Evolutionary conservation across 2,797 vertebrate species (phyloP).

Genomic region (Chaetodon trifasciatus): DNA sequence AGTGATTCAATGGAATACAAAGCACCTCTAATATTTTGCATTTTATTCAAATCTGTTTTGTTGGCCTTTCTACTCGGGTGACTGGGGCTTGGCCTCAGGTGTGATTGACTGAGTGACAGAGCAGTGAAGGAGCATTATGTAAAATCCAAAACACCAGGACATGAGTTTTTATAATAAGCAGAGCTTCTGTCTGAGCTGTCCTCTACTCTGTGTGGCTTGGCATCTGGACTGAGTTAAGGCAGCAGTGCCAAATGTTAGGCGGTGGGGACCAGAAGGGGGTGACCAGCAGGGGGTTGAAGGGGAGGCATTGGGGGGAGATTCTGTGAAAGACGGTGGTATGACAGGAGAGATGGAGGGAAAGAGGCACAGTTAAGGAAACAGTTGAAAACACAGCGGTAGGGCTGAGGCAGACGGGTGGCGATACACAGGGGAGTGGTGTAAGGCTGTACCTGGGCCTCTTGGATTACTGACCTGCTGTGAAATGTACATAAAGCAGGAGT

Average conservation of each 20-base stretch:
- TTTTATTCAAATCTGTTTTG: slow-evolving; percentile 11
- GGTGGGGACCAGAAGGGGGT: slow-evolving; percentile 53
- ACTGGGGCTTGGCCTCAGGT: background rate
- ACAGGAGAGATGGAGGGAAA: slow-evolving; percentile 34
- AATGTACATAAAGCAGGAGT: slow-evolving; percentile 73
- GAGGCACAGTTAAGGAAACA: slow-evolving; percentile 40
- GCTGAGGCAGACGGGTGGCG: slow-evolving; percentile 20
- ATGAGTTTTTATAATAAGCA: slow-evolving; percentile 17
- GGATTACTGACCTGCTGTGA: slow-evolving; percentile 72
- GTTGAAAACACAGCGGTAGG: slow-evolving; percentile 41
- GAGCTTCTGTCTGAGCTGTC: slow-evolving; percentile 27
- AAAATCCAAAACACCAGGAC: slow-evolving; percentile 44
- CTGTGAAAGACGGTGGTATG: slow-evolving; percentile 37
- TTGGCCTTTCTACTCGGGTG: slow-evolving; percentile 7
- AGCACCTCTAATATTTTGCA: slow-evolving; percentile 11
- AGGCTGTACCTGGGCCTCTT: slow-evolving; percentile 41
- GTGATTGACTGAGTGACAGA: slow-evolving; percentile 11
- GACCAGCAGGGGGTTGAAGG: slow-evolving; percentile 50
- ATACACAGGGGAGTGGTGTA: slow-evolving; percentile 39
- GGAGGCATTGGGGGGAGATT: slow-evolving; percentile 7
- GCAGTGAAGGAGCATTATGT: slow-evolving; percentile 26
- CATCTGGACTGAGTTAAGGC: slow-evolving; percentile 82
- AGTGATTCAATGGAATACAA: slow-evolving; percentile 40
- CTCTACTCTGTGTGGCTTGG: slow-evolving; percentile 40
- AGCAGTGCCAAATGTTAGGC: slow-evolving; percentile 75